Percentiles rank a stretch among this genome's conserved stretches.
phyloP scores from a whole-genome alignment of 2,113 vertebrate genomes.

The Myocastor coypus region DNA sequence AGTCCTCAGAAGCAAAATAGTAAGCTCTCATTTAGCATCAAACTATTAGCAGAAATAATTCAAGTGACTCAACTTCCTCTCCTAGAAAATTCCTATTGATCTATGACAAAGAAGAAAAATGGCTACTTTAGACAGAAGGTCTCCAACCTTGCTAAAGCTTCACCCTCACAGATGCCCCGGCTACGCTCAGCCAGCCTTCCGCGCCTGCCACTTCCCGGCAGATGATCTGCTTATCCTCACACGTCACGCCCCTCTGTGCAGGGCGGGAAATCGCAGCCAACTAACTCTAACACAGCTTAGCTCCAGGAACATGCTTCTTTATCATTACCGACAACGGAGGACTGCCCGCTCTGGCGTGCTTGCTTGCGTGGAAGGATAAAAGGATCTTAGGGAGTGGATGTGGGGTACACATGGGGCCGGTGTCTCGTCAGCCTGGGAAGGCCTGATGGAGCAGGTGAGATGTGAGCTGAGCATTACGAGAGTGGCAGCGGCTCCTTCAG shows the following conservation, averaged over 20 bases:
- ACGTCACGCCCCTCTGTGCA: not conserved
- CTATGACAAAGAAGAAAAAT: slow-evolving; percentile 1
- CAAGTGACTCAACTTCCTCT: not conserved
- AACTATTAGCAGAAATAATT: not conserved
- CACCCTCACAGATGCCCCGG: not conserved
- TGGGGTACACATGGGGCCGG: slow-evolving; percentile 67
- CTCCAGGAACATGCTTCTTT: slow-evolving; percentile 19
- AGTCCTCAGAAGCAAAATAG: slow-evolving; percentile 31
- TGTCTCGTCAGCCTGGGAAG: slow-evolving; percentile 56
- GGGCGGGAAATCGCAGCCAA: not conserved
- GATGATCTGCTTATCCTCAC: not conserved
- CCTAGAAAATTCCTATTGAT: not conserved
- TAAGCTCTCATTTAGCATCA: slow-evolving; percentile 3
- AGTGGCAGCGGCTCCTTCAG: slow-evolving; percentile 55
- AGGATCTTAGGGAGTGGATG: slow-evolving; percentile 10
- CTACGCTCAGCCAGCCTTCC: not conserved
- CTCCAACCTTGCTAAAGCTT: slow-evolving; percentile 39
- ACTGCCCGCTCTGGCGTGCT: slow-evolving; percentile 17
- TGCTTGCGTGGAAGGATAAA: slow-evolving; percentile 43
- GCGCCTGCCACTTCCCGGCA: not conserved
- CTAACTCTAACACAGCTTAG: not conserved
- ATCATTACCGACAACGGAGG: slow-evolving; percentile 40
- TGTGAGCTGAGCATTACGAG: slow-evolving; percentile 68
- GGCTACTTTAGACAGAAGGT: not conserved
- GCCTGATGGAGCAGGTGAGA: slow-evolving; percentile 73